Evolutionary conservation across 2,113 vertebrate genomes (phyloP).

Genomic region (Gavialis gangeticus): DNA sequence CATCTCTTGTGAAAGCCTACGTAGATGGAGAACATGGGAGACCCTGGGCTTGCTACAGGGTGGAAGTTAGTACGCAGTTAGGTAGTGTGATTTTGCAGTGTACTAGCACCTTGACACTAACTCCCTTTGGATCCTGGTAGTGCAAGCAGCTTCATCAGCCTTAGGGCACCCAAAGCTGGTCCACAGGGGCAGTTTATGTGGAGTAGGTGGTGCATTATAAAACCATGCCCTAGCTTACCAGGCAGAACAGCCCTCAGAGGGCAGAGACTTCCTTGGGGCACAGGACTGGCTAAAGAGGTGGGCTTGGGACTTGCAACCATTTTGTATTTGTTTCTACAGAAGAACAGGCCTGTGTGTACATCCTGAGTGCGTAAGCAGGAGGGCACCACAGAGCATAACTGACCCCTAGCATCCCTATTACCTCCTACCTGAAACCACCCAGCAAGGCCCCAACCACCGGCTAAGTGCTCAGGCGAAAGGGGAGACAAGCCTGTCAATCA

Average conservation of each 20-base stretch:
- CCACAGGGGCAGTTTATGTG: no score
- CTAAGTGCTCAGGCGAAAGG: neutral
- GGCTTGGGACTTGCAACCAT: neutral
- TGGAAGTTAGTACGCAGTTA: neutral
- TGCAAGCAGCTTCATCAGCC: neutral
- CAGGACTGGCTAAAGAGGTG: neutral
- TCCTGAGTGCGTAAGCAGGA: neutral
- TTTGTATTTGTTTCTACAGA: neutral
- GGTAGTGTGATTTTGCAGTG: neutral
- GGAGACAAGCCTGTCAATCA: neutral
- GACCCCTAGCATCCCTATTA: neutral
- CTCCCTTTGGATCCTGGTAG: neutral
- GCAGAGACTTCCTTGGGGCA: neutral
- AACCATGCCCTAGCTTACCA: no score
- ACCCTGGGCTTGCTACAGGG: neutral
- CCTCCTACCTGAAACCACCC: neutral
- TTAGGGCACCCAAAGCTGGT: neutral
- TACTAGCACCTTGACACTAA: neutral
- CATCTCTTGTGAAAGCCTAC: no score
- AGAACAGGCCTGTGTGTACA: neutral
- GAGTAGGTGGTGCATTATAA: no score
- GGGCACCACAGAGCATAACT: neutral
- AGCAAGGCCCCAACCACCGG: neutral
- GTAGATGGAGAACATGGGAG: neutral
- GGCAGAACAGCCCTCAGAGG: no score